Percentiles rank a stretch among this genome's conserved stretches.
Evolutionary conservation across 2,888 invertebrate species (phyloP).

Genomic region (Orchestes rusci): DNA sequence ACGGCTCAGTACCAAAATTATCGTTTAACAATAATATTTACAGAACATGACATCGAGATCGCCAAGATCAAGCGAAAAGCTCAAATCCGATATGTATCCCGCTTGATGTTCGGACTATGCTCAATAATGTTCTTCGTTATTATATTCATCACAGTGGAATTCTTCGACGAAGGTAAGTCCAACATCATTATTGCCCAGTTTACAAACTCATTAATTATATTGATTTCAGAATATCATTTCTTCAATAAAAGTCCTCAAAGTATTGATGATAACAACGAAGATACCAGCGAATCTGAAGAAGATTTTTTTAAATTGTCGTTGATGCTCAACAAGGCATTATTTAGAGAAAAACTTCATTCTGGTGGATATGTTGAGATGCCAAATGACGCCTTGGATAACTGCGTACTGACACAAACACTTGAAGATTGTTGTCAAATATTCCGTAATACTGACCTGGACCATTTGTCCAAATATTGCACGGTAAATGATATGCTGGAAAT

Average conservation of each 20-base stretch:
- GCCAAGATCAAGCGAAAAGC: constrained; percentile 14
- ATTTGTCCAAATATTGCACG: constrained; percentile 26
- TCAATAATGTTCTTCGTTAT: constrained; percentile 13
- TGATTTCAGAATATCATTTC: constrained; percentile 23
- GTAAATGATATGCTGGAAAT: constrained; percentile 25
- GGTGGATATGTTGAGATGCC: constrained; percentile 14
- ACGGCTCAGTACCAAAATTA: too few species aligned
- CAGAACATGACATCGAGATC: constrained; percentile 12
- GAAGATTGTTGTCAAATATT: constrained; percentile 32
- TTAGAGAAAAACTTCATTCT: constrained; percentile 6
- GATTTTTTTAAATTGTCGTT: too few species aligned
- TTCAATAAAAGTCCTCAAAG: too few species aligned
- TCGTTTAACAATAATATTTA: too few species aligned
- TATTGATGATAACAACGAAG: too few species aligned
- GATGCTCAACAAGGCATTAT: constrained; percentile 12
- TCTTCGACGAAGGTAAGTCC: constrained; percentile 22
- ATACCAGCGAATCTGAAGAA: too few species aligned
- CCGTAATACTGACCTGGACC: constrained; percentile 17
- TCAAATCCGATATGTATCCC: constrained; percentile 17
- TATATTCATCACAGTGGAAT: constrained; percentile 13
- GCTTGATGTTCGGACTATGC: constrained; percentile 16
- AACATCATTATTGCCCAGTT: not conserved
- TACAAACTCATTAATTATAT: not conserved
- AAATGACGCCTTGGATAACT: constrained; percentile 26
- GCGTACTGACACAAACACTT: constrained; percentile 28